Base-by-base conservation (phyloP, 1,140 invertebrate genomes). In the Portunus trituberculatus region DNA sequence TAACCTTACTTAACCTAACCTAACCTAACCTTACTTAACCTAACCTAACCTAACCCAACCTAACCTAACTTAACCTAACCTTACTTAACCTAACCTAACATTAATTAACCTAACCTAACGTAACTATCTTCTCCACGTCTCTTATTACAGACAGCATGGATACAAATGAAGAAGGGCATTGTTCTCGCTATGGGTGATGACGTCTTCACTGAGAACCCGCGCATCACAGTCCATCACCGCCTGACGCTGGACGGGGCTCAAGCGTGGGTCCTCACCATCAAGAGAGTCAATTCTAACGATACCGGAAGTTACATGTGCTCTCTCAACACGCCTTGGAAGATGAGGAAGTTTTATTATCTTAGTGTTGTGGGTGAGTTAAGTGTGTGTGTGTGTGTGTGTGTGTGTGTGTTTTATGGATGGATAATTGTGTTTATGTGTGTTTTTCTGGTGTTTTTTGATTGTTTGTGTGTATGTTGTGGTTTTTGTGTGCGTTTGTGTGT, bases 301-400 rank as follows among this genome's bases (percentile, higher is more conserved):
- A 92, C 91, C 0, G 91, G 91, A 4, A 20, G 83, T 39, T 92
- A 92, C 31, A 92, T 92, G 91, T 92, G 91, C 46, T 92, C 91
- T 10, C 59, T 92, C 28, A 92, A 92, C 76, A 92, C 91, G 3
- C 20, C 20, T 0, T 14, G n/a, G n/a, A 92, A 83, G n/a, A 59
- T 82, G 32, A 92, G 91, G 31, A 92, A 92, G 32, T 39, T 39
- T 14, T 92, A 92, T 39, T 82, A 92, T 83, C 91, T 92, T 32
- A 45, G 59, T 31, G 91, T 92, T 39, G 91, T 92, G 29, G 91
- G 91, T 92, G 31, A 92, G 91, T n/a, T 82, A 20, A 29, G 10
- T 3, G 86, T 20, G 29, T n/a, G 16, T 88, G 3, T 32, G 32
- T n/a, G 10, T 3, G 86, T 20, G 29, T n/a, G 16, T 88, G 3